These are phyloP conservation scores for Cylas formicarius DNA, from an alignment of 1,140 invertebrate genomes.

Conservation along the genomic window DNA sequence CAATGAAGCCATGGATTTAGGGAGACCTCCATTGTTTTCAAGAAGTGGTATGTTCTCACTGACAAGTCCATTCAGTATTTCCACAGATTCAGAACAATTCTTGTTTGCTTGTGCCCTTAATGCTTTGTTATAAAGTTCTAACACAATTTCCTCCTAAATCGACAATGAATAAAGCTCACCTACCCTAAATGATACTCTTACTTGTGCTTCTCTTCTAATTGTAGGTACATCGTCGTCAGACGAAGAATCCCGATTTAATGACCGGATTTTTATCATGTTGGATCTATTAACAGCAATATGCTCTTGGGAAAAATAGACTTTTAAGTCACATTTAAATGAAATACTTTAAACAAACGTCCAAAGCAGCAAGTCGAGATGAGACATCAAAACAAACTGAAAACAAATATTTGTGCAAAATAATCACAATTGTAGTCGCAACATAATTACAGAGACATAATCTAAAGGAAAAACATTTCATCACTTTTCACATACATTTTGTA, in stretches of 20 bases:
- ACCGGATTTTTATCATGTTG: slow-evolving; percentile 38
- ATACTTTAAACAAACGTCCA: too few species aligned
- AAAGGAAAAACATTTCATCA: too few species aligned
- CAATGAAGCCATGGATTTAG: slow-evolving; percentile 49
- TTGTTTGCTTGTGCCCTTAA: slow-evolving; percentile 31
- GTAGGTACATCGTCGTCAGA: slow-evolving; percentile 40
- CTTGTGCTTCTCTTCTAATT: slow-evolving; percentile 40
- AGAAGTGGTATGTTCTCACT: slow-evolving; percentile 40
- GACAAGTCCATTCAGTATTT: slow-evolving; percentile 31
- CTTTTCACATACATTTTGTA: too few species aligned
- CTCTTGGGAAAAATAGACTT: too few species aligned
- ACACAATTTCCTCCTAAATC: slow-evolving; percentile 39
- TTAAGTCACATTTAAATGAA: too few species aligned
- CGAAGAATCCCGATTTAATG: slow-evolving; percentile 37
- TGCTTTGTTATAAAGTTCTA: slow-evolving; percentile 40
- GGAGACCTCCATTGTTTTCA: slow-evolving; percentile 39
- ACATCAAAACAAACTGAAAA: too few species aligned
- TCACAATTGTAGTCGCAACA: too few species aligned
- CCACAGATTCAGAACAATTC: slow-evolving; percentile 28
- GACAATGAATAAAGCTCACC: slow-evolving; percentile 4
- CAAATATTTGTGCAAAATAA: too few species aligned
- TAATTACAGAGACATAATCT: too few species aligned
- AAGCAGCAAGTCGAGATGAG: too few species aligned
- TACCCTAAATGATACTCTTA: slow-evolving; percentile 15
- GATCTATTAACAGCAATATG: too few species aligned